phyloP scores from a whole-genome alignment of 2,113 vertebrate genomes.

The Silurus asotus region DNA sequence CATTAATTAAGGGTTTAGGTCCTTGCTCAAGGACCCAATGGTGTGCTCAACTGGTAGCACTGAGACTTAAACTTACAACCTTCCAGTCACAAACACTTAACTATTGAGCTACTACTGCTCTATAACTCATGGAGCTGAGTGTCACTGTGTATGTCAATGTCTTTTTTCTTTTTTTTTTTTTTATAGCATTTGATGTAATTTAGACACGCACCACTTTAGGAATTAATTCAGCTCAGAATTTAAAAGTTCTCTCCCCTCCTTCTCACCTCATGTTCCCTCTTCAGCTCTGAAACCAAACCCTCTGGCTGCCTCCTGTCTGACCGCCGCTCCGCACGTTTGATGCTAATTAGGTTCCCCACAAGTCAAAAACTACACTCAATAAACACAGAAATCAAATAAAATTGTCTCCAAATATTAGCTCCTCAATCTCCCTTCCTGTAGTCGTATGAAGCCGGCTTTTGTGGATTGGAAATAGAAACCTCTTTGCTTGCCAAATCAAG shows the following conservation, averaged over 20 bases:
- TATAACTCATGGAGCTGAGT: neutral
- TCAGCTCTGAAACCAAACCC: conserved; percentile 58
- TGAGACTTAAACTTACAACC: neutral
- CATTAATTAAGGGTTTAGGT: neutral
- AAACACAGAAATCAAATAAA: conserved; percentile 75
- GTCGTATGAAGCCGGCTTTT: conserved; percentile 63
- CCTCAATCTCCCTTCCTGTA: conserved; percentile 62
- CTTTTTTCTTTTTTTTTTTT: no score
- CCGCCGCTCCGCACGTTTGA: conserved; percentile 64
- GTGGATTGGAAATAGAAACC: conserved; percentile 68
- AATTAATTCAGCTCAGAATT: conserved; percentile 53
- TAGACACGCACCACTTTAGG: conserved; percentile 37
- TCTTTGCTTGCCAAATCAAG: conserved; percentile 66
- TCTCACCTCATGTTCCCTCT: conserved; percentile 47
- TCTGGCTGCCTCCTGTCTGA: conserved; percentile 65
- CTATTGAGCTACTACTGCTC: neutral
- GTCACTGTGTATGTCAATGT: neutral
- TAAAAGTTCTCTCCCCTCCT: conserved; percentile 54
- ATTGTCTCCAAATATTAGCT: conserved; percentile 75
- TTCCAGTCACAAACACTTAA: neutral
- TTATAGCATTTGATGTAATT: neutral
- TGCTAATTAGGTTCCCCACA: conserved; percentile 63
- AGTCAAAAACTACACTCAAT: conserved; percentile 65
- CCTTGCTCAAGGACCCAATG: neutral
- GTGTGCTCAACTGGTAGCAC: neutral